Conservation (phyloP, 2,888 invertebrate species). For the Eupithecia dodoneata region DNA sequence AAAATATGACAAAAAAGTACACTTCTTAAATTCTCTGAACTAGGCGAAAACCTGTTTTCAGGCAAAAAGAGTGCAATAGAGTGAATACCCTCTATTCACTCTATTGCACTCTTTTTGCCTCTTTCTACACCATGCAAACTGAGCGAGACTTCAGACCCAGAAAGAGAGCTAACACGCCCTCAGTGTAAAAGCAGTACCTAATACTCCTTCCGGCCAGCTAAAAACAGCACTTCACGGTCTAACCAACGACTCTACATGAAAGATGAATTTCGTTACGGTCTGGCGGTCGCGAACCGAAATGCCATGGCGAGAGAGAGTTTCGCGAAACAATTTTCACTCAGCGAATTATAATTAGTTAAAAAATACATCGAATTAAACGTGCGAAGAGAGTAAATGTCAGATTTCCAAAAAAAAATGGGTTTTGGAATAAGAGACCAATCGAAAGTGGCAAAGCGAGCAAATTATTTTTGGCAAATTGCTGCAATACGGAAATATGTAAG, state of each 20-base stretch:
- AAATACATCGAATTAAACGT: slow-evolving; percentile 26
- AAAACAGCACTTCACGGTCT: slow-evolving; percentile 3
- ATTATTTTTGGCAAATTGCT: slow-evolving; percentile 11
- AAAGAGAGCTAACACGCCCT: too few species aligned
- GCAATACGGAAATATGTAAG: slow-evolving; percentile 11
- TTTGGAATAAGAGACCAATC: not conserved
- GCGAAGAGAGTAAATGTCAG: slow-evolving; percentile 28
- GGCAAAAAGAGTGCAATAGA: too few species aligned
- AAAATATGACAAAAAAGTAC: too few species aligned
- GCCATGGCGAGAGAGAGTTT: slow-evolving; percentile 47
- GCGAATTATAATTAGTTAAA: slow-evolving; percentile 45
- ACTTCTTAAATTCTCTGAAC: too few species aligned
- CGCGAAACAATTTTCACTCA: slow-evolving; percentile 50
- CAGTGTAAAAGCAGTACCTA: too few species aligned
- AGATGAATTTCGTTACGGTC: slow-evolving; percentile 48
- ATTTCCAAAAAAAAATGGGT: slow-evolving; percentile 8
- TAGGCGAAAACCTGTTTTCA: too few species aligned
- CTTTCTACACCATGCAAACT: too few species aligned
- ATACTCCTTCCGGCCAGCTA: not conserved
- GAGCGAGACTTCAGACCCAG: too few species aligned
- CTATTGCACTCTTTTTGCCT: too few species aligned
- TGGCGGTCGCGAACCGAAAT: slow-evolving; percentile 39
- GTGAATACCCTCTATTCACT: too few species aligned
- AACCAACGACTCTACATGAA: slow-evolving; percentile 13
- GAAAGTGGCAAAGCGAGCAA: not conserved